A percentile compares a stretch with the other conserved stretches of the same genome.
These are phyloP conservation scores for Ormyrus nitidulus DNA, from an alignment of 2,888 invertebrate genomes.

Conservation along the genomic window DNA sequence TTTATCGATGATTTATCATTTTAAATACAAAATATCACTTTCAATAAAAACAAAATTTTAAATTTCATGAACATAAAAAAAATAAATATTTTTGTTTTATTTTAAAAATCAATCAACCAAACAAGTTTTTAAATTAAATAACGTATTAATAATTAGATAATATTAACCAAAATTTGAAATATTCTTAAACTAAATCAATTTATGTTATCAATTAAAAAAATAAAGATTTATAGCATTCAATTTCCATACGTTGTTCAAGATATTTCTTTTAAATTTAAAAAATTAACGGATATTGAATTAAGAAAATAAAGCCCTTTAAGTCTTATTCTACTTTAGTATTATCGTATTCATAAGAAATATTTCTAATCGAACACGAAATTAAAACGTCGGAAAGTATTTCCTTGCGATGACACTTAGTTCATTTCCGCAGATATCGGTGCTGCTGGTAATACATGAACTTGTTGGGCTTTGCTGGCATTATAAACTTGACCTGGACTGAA, in stretches of 20 bases:
- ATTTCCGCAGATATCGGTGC: conserved; percentile 62
- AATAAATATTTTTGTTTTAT: no score
- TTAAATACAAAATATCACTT: no score
- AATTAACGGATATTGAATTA: background rate
- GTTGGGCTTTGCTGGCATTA: conserved; percentile 92
- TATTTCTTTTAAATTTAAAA: background rate
- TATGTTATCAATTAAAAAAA: background rate
- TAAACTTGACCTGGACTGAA: conserved; percentile 95
- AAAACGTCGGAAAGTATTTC: background rate
- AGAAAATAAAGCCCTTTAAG: conserved; percentile 32
- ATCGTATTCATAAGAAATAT: conserved; percentile 30
- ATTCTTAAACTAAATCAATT: no score
- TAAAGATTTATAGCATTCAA: conserved; percentile 4
- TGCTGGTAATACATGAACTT: conserved; percentile 88
- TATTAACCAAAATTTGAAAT: no score
- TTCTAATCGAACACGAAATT: conserved; percentile 30
- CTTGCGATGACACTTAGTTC: conserved; percentile 27
- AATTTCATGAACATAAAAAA: no score
- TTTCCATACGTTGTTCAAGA: background rate
- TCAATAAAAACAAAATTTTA: no score
- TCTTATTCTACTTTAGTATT: conserved; percentile 35
- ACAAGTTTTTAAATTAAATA: no score
- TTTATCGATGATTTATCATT: no score
- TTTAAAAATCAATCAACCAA: no score
- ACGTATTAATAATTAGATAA: no score